A percentile compares a stretch with the other conserved stretches of the same genome.
Conservation (phyloP, 1,140 invertebrate species). For the Nylanderia fulva region DNA sequence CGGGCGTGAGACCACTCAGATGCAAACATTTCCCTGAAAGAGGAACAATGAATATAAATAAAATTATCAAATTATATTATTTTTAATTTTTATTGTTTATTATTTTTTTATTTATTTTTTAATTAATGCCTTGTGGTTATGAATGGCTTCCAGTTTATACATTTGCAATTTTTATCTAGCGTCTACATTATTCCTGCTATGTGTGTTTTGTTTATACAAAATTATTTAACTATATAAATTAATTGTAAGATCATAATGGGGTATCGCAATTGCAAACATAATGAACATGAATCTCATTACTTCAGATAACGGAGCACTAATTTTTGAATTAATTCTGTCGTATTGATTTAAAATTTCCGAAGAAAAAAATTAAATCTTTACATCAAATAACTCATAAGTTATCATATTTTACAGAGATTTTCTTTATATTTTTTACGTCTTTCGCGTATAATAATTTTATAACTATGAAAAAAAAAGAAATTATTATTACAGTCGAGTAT, state of each 20-base stretch:
- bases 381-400: slow-evolving; percentile 19
- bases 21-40: slow-evolving; percentile 96
- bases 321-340: slow-evolving; percentile 12
- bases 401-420: slow-evolving; percentile 19
- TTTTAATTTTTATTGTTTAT: too few species aligned
- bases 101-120: too few species aligned
- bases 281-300: slow-evolving; percentile 35
- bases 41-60: slow-evolving; percentile 17
- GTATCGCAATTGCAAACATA: neutral
- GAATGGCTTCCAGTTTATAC: too few species aligned
- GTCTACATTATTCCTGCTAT: too few species aligned
- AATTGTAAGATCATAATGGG: neutral
- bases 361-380: slow-evolving; percentile 6
- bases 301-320: neutral
- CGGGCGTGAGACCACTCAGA: slow-evolving; percentile 96
- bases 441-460: neutral
- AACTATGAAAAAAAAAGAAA: slow-evolving; percentile 11
- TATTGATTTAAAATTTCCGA: slow-evolving; percentile 21
- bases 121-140: too few species aligned
- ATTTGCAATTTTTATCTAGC: too few species aligned
- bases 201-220: too few species aligned
- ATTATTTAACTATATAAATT: slow-evolving; percentile 10
- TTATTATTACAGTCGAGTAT: slow-evolving; percentile 4
- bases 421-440: slow-evolving; percentile 16
- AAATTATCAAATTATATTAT: neutral